Conservation (phyloP, 2,113 vertebrate species). For the Antigone vipio region DNA sequence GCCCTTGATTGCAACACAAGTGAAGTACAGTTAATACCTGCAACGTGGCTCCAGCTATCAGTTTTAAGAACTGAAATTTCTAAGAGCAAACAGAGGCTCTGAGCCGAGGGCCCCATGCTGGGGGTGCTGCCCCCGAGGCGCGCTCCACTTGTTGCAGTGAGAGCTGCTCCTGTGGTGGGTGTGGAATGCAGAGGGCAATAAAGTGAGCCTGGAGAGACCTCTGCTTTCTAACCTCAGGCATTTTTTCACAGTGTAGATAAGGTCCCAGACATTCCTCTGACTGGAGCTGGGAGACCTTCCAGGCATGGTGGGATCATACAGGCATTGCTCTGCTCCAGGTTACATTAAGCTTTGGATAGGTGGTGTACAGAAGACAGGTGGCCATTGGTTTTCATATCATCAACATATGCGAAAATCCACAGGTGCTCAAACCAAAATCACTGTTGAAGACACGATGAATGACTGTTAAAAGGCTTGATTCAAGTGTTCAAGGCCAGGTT, state of each 20-base stretch:
- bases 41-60: fast-evolving
- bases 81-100: background rate
- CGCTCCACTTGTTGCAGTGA: background rate
- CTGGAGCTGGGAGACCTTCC: background rate
- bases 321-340: background rate
- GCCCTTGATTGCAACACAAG: constrained; percentile 40
- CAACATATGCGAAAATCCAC: background rate
- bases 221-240: background rate
- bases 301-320: background rate
- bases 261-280: background rate
- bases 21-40: constrained; percentile 28
- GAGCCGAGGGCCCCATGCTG: background rate
- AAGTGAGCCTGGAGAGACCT: background rate
- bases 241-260: background rate
- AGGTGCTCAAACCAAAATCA: background rate
- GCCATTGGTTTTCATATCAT: background rate
- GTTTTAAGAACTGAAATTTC: background rate
- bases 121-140: fast-evolving
- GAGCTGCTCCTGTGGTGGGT: background rate
- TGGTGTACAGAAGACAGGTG: background rate
- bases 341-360: fast-evolving
- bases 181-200: background rate
- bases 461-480: background rate
- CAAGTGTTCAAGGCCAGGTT: background rate
- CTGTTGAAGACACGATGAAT: background rate